Base-by-base conservation (phyloP, 2,113 vertebrate genomes). In the Ascaphus truei region DNA sequence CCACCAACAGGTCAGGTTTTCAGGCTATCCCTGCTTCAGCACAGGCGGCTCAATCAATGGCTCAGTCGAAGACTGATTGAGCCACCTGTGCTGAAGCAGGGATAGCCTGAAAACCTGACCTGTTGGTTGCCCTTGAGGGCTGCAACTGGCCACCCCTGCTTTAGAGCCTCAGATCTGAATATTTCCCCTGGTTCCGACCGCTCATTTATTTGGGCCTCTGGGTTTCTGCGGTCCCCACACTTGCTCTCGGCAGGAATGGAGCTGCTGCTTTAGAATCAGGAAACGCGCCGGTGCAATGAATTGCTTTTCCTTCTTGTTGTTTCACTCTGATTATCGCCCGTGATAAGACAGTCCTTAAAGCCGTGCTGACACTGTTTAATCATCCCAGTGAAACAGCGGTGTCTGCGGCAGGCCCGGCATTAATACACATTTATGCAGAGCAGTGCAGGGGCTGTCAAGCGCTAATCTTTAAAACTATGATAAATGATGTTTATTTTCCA, bases 401-500 rank as follows among this genome's bases (percentile, higher is more conserved):
- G 84, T 82, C 83, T 88, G 85, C 77, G 83, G 77, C 85, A 87
- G 85, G 86, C 77, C 62, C 74, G 1, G 74, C 88, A 89, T 95
- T 92, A 92, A 86, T 88, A 89, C 79, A 89, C 89, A 90, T 93
- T 93, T 95, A 98, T 98, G 95, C 96, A 93, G 84, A 92, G 92
- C 92, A 89, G 78, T 75, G 84, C 80, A 60, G 79, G 73, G 77
- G 82, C 94, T 96, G 96, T 98, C 96, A 93, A 78, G 51, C 61
- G 88, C 92, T 98, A 97, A 98, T 96, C 92, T 92, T 88, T 82
- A 82, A 89, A 92, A 95, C 92, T 92, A 98, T 98, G 96, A 99
- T 99, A 85, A 96, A 99, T 98, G 96, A 90, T 98, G 96, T 99
- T 99, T 98, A 94, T 94, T 96, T 90, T 90, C 85, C 83, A 83